phyloP scores from a whole-genome alignment of 2,113 vertebrate genomes.

The Platichthys stellatus region DNA sequence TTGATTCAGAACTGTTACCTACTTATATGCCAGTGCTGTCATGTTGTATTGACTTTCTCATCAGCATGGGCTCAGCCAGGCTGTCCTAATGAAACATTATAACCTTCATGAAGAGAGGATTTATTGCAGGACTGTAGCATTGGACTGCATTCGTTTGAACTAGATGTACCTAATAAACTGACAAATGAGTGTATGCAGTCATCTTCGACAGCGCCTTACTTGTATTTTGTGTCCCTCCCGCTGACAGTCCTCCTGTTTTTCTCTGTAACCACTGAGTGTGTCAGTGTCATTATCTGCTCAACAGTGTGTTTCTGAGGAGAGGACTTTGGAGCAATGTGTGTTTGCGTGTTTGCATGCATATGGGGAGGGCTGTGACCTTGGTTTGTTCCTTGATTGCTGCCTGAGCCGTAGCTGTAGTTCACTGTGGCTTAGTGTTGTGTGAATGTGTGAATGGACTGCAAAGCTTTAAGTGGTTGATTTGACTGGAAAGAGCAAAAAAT shows the following conservation, averaged over 20 bases:
- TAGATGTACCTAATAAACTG: slow-evolving; percentile 2
- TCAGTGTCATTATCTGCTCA: slow-evolving; percentile 16
- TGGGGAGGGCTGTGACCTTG: slow-evolving; percentile 6
- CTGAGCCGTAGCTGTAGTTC: neutral
- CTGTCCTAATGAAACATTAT: slow-evolving; percentile 4
- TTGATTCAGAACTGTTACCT: neutral
- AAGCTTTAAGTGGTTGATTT: neutral
- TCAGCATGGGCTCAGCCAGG: neutral
- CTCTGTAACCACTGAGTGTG: neutral
- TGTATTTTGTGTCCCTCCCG: neutral
- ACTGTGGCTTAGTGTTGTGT: no score
- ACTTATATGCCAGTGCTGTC: slow-evolving; percentile 3
- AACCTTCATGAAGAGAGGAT: neutral
- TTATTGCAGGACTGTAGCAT: neutral
- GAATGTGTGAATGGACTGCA: neutral
- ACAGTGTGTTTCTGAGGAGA: neutral
- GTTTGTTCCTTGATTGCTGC: neutral
- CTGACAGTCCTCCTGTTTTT: neutral
- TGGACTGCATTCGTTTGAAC: neutral
- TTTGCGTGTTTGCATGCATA: neutral
- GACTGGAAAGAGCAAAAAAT: no score
- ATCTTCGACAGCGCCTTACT: neutral
- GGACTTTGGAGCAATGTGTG: slow-evolving; percentile 1
- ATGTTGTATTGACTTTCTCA: slow-evolving; percentile 2
- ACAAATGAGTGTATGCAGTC: neutral